phyloP scores from a whole-genome alignment of 2,888 invertebrate species.

The Zygogramma bicolorata region DNA sequence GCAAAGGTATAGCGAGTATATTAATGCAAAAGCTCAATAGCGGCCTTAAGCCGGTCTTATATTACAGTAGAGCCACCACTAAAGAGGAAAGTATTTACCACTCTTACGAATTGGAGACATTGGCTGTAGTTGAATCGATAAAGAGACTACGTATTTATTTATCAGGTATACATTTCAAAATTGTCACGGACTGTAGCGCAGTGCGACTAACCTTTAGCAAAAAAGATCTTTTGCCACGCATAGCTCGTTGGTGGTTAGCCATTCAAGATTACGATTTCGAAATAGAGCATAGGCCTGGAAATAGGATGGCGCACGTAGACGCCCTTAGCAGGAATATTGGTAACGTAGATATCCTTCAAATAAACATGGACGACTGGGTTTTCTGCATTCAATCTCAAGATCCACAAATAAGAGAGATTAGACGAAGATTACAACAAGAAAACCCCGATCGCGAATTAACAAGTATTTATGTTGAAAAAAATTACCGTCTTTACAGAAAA shows the following conservation, averaged over 20 bases:
- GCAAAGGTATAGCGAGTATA: conserved; percentile 22
- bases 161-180: conserved; percentile 18
- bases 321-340: conserved; percentile 46
- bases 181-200: too few species aligned
- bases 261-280: too few species aligned
- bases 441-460: neutral
- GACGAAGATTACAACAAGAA: conserved; percentile 13
- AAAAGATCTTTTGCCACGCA: conserved; percentile 41
- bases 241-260: conserved; percentile 47
- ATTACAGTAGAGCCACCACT: conserved; percentile 6
- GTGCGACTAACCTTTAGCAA: conserved; percentile 28
- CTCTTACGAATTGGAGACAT: too few species aligned
- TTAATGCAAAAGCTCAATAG: conserved; percentile 27
- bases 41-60: conserved; percentile 14
- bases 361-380: conserved; percentile 32
- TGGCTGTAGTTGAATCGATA: conserved; percentile 22
- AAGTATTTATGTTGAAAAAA: conserved; percentile 26
- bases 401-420: conserved; percentile 25
- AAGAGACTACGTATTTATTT: neutral
- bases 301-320: conserved; percentile 43
- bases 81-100: neutral
- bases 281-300: conserved; percentile 38
- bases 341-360: neutral
- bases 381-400: conserved; percentile 40
- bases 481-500: conserved; percentile 36